phyloP scores from a whole-genome alignment of 2,888 invertebrate genomes.

The Pseudococcus longispinus region DNA sequence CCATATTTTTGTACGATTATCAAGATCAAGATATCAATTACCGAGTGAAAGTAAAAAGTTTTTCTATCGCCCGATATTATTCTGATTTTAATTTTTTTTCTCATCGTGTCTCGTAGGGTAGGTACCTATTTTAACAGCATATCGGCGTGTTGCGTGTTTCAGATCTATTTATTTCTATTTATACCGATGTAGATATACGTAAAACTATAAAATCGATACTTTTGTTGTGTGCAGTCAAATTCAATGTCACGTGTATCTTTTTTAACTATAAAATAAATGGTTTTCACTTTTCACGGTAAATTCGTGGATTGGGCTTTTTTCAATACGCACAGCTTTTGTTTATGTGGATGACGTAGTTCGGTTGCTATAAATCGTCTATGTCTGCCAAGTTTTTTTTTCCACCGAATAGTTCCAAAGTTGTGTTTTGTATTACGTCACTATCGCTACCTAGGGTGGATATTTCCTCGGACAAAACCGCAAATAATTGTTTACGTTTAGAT shows the following conservation, averaged over 20 bases:
- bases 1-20: background rate
- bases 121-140: background rate
- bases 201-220: constrained; percentile 42
- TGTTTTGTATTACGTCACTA: background rate
- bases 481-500: background rate
- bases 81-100: background rate
- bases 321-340: background rate
- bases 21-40: background rate
- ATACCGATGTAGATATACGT: constrained; percentile 13
- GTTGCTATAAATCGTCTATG: background rate
- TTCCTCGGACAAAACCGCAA: background rate
- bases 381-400: background rate
- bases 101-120: background rate
- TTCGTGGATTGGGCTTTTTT: background rate
- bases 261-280: background rate
- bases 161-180: constrained; percentile 33
- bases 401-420: background rate
- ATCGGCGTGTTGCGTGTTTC: background rate
- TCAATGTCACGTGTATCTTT: constrained; percentile 37
- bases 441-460: background rate
- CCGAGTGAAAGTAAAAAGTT: background rate
- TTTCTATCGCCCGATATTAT: background rate
- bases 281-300: constrained; percentile 40
- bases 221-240: background rate
- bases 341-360: background rate